A percentile compares a stretch with the other conserved stretches of the same genome.
phyloP scores from a whole-genome alignment of 2,797 vertebrate genomes.

The Crenuchus spilurus region DNA sequence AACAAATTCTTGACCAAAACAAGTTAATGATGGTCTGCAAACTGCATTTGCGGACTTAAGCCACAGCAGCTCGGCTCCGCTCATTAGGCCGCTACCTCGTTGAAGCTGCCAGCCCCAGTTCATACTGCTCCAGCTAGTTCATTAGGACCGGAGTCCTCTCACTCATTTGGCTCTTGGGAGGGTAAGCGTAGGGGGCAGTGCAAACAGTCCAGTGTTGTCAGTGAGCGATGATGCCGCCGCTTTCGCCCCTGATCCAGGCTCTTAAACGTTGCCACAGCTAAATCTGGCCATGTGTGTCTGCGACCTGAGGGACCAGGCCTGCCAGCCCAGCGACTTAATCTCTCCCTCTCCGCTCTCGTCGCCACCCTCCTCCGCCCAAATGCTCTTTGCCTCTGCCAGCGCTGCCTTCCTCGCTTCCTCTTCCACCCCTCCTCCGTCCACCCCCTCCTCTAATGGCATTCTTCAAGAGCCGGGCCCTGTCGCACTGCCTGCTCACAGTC shows the following conservation, averaged over 20 bases:
- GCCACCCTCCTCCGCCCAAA: conserved; percentile 34
- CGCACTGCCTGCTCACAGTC: conserved; percentile 59
- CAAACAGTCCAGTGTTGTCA: conserved; percentile 54
- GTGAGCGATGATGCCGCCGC: conserved; percentile 16
- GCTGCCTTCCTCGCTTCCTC: conserved; percentile 40
- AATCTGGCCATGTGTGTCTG: conserved; percentile 57
- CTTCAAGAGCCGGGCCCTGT: conserved; percentile 54
- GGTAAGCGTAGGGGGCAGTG: conserved; percentile 39
- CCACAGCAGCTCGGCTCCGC: conserved; percentile 38
- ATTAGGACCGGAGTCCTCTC: conserved; percentile 47
- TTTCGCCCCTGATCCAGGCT: conserved; percentile 53
- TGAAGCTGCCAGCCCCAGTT: conserved; percentile 39
- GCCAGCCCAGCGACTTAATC: conserved; percentile 54
- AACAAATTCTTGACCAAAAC: neutral
- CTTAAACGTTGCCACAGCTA: conserved; percentile 46
- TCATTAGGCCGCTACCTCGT: conserved; percentile 32
- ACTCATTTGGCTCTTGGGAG: conserved; percentile 38
- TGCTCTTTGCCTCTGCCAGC: conserved; percentile 45
- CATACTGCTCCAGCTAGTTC: conserved; percentile 49
- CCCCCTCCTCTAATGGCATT: conserved; percentile 55
- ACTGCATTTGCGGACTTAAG: conserved; percentile 16
- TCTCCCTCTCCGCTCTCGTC: conserved; percentile 45
- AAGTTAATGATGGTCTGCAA: neutral
- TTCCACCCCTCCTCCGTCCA: conserved; percentile 32
- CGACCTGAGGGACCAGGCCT: conserved; percentile 61